Conservation (phyloP, 2,797 vertebrate genomes). For the Aulostomus chinensis region DNA sequence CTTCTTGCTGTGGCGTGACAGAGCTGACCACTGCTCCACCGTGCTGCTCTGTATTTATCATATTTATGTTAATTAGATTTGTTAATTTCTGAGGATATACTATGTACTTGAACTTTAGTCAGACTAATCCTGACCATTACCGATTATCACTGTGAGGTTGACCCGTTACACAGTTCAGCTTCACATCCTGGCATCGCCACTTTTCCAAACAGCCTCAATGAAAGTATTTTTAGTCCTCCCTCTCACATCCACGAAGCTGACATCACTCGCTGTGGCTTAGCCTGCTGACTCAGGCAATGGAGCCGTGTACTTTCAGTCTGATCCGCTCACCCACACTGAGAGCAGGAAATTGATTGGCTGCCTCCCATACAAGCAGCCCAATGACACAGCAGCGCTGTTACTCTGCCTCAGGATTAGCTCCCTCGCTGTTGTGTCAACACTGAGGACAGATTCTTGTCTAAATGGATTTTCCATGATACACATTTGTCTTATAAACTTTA, state of each 20-base stretch:
- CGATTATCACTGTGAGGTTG: too few relatives aligned
- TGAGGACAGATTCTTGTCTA: conserved; percentile 15
- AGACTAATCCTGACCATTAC: too few relatives aligned
- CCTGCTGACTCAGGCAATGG: conserved; percentile 3
- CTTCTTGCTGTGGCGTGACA: too few relatives aligned
- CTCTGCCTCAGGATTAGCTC: conserved; percentile 34
- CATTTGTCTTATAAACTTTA: background rate
- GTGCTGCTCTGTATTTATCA: too few relatives aligned
- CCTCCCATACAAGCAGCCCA: conserved; percentile 31
- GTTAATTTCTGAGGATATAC: too few relatives aligned
- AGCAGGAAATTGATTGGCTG: conserved; percentile 35
- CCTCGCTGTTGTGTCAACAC: conserved; percentile 42
- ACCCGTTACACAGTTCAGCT: too few relatives aligned
- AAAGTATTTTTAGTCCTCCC: conserved; percentile 58
- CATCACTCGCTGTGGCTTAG: conserved; percentile 25
- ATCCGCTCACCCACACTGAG: background rate
- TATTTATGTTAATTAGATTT: too few relatives aligned
- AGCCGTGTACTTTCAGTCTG: background rate
- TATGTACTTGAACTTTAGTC: too few relatives aligned
- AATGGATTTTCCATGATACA: conserved; percentile 35
- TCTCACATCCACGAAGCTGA: conserved; percentile 32
- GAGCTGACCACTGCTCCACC: too few relatives aligned
- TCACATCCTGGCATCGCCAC: background rate
- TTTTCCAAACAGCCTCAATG: background rate
- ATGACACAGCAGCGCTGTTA: conserved; percentile 16